Conservation (phyloP, 2,888 invertebrate genomes). For the Diarsia mendica region DNA sequence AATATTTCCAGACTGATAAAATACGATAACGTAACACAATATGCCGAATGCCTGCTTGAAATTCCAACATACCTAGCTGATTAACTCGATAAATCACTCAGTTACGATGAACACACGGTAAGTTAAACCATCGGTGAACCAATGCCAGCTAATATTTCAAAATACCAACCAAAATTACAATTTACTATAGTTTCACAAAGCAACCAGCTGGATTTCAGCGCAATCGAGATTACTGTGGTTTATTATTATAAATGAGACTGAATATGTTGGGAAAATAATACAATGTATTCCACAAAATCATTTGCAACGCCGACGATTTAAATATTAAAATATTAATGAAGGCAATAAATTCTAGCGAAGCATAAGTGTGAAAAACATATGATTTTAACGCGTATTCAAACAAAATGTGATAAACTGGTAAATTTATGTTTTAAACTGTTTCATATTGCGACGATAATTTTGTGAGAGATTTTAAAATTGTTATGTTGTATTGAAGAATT, state of each 20-base stretch:
- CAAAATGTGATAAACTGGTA: not conserved
- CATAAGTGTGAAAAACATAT: constrained; percentile 48
- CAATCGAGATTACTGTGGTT: constrained; percentile 32
- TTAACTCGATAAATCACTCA: constrained; percentile 8
- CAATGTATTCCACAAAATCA: constrained; percentile 29
- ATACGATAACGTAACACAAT: not conserved
- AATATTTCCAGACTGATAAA: not conserved
- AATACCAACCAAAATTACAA: constrained; percentile 22
- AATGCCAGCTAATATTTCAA: not conserved
- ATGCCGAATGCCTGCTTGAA: not conserved
- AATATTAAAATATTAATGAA: constrained; percentile 42
- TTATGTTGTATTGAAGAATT: not conserved
- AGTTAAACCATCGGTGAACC: not conserved
- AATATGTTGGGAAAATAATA: constrained; percentile 26
- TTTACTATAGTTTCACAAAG: not conserved
- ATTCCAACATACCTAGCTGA: not conserved
- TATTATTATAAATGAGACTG: constrained; percentile 35
- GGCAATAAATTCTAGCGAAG: constrained; percentile 31
- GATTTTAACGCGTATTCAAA: constrained; percentile 16
- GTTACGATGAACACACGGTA: too few species aligned
- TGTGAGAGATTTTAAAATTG: not conserved
- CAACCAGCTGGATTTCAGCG: constrained; percentile 42
- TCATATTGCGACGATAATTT: not conserved
- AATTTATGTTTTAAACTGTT: not conserved
- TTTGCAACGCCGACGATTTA: constrained; percentile 33